Evolutionary conservation across 2,113 vertebrate species (phyloP).

Genomic region (Cryptomyrus ogoouensis): DNA sequence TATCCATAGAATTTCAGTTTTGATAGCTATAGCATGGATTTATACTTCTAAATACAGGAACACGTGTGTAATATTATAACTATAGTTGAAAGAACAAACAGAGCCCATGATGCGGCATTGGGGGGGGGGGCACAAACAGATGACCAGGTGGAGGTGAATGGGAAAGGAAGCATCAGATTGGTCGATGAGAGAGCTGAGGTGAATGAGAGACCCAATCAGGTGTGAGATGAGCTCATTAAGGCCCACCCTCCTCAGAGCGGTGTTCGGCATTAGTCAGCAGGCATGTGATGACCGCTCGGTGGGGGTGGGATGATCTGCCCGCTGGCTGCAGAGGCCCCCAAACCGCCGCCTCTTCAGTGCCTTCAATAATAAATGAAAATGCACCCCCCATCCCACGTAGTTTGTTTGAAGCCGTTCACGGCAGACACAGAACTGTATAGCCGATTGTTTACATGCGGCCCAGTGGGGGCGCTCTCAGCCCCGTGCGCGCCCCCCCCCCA

Average conservation of each 20-base stretch:
- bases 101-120: background rate
- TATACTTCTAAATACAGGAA: background rate
- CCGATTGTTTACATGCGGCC: background rate
- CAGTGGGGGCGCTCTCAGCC: background rate
- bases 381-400: conserved; percentile 60
- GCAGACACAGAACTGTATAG: conserved; percentile 38
- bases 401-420: conserved; percentile 24
- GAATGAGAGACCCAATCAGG: conserved; percentile 76
- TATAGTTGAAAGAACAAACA: background rate
- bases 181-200: conserved; percentile 78
- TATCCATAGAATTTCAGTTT: conserved; percentile 27
- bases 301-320: conserved; percentile 43
- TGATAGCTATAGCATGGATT: background rate
- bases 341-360: conserved; percentile 70
- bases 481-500: background rate
- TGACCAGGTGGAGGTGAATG: background rate
- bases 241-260: conserved; percentile 56
- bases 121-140: background rate
- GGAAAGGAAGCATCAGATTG: background rate
- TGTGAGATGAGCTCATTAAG: conserved; percentile 89
- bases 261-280: conserved; percentile 74
- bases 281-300: conserved; percentile 60
- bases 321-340: conserved; percentile 64
- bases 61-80: background rate
- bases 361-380: conserved; percentile 75